A percentile compares a stretch with the other conserved stretches of the same genome.
phyloP scores from a whole-genome alignment of 2,888 invertebrate species.

The Lathronympha strigana region DNA sequence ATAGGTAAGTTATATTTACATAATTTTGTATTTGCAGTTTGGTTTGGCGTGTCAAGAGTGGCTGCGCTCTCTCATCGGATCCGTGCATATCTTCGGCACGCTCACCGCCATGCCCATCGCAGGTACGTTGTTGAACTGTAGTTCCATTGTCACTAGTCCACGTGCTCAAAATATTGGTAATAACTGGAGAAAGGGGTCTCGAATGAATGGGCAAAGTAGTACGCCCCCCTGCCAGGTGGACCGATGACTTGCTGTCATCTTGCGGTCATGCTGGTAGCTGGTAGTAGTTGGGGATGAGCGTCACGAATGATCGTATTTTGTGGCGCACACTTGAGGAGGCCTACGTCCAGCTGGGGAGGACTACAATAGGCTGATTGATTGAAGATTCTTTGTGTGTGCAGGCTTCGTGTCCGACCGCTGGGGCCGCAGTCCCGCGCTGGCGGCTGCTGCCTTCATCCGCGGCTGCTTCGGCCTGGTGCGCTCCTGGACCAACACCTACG shows the following conservation, averaged over 20 bases:
- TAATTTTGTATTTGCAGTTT: constrained; percentile 64
- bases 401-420: constrained; percentile 86
- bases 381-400: background rate
- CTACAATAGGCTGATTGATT: too few relatives aligned
- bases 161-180: too few relatives aligned
- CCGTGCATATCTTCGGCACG: constrained; percentile 85
- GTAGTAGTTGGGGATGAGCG: too few relatives aligned
- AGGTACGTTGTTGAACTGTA: background rate
- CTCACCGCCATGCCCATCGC: constrained; percentile 84
- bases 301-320: too few relatives aligned
- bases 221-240: too few relatives aligned
- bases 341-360: too few relatives aligned
- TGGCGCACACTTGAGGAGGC: too few relatives aligned
- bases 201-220: too few relatives aligned
- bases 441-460: constrained; percentile 76
- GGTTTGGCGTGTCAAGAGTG: constrained; percentile 82
- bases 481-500: constrained; percentile 76
- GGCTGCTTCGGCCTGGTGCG: constrained; percentile 83
- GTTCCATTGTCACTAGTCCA: too few relatives aligned
- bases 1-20: background rate
- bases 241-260: too few relatives aligned
- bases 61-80: constrained; percentile 86
- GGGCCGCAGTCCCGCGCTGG: constrained; percentile 79
- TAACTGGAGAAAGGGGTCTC: too few relatives aligned
- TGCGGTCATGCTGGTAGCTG: too few relatives aligned